Evolutionary conservation across 2,888 invertebrate species (phyloP).

Genomic region (Exephanes ischioxanthus): DNA sequence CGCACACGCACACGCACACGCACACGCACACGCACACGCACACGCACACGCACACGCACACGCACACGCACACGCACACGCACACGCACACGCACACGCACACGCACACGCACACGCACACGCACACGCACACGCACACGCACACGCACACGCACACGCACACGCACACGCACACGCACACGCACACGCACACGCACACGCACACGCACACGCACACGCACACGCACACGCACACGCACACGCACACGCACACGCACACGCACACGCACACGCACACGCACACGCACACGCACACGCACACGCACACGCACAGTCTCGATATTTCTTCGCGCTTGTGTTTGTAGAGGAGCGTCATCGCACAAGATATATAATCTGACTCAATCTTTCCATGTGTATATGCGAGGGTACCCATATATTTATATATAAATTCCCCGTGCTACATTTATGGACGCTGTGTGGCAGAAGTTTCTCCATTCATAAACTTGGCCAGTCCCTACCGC

Average conservation of each 20-base stretch:
- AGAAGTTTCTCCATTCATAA: conserved; percentile 82
- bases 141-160: neutral
- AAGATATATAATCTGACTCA: conserved; percentile 55
- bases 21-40: neutral
- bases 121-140: neutral
- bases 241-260: neutral
- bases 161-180: neutral
- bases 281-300: neutral
- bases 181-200: neutral
- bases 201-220: neutral
- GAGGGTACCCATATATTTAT: conserved; percentile 29
- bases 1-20: neutral
- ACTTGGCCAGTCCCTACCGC: conserved; percentile 66
- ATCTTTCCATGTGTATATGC: conserved; percentile 24
- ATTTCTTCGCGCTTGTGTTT: conserved; percentile 6
- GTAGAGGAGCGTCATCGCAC: conserved; percentile 13
- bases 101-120: neutral
- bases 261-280: neutral
- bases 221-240: conserved; percentile 6
- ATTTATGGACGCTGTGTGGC: conserved; percentile 71
- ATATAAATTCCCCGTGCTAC: conserved; percentile 63
- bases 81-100: neutral
- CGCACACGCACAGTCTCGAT: neutral
- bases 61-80: neutral
- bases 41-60: neutral